Percentiles rank a stretch among this genome's conserved stretches.
phyloP scores from a whole-genome alignment of 2,888 invertebrate genomes.

The Empis livida region DNA sequence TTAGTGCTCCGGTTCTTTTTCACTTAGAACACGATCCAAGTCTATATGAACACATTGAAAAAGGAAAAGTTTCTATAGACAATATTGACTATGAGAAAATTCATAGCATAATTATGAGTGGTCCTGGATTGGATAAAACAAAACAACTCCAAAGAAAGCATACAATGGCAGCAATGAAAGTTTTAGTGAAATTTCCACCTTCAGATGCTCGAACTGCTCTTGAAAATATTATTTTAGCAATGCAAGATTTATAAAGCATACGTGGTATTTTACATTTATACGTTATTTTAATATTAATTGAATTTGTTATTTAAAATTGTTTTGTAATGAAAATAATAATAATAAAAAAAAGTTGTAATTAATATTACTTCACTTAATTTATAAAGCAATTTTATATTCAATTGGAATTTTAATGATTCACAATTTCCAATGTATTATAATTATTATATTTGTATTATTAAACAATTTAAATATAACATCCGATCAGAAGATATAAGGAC shows the following conservation, averaged over 20 bases:
- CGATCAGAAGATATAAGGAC: too few species aligned
- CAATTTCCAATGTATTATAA: too few species aligned
- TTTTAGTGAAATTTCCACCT: slow-evolving; percentile 60
- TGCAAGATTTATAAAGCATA: slow-evolving; percentile 47
- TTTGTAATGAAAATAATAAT: too few species aligned
- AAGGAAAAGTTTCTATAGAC: slow-evolving; percentile 31
- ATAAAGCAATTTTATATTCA: too few species aligned
- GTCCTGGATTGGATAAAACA: slow-evolving; percentile 61
- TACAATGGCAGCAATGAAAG: slow-evolving; percentile 58
- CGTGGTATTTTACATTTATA: too few species aligned
- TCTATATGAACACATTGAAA: slow-evolving; percentile 42
- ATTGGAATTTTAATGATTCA: too few species aligned
- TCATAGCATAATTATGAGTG: slow-evolving; percentile 47
- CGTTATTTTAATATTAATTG: too few species aligned
- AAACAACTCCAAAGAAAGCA: slow-evolving; percentile 62
- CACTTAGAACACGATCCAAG: slow-evolving; percentile 61
- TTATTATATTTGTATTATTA: too few species aligned
- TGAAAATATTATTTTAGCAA: slow-evolving; percentile 73
- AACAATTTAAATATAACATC: too few species aligned
- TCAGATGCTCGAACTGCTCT: slow-evolving; percentile 77
- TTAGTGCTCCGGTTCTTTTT: slow-evolving; percentile 73
- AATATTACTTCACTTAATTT: too few species aligned
- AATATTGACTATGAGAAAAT: slow-evolving; percentile 36
- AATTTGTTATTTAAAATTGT: too few species aligned
- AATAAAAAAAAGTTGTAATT: too few species aligned